Evolutionary conservation across 2,113 vertebrate species (phyloP).

Genomic region (Gallinago paraguaiae): DNA sequence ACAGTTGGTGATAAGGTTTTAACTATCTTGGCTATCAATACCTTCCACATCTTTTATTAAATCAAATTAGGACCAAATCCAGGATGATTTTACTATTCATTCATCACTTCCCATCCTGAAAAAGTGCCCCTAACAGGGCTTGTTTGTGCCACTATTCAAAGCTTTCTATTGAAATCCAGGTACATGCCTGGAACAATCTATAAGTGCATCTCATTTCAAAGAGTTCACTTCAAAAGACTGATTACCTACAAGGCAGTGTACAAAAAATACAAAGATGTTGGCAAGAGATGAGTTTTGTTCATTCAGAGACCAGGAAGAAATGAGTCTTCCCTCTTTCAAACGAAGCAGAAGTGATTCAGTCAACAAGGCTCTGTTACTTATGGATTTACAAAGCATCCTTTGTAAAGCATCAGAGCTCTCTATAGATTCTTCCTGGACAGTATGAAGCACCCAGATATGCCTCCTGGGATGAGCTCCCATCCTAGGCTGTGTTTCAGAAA

Average conservation of each 20-base stretch:
- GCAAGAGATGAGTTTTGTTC: neutral
- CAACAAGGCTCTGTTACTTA: neutral
- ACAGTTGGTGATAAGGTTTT: neutral
- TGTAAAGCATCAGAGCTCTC: neutral
- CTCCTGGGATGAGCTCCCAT: neutral
- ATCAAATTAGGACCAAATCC: neutral
- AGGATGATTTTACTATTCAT: neutral
- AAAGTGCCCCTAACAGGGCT: neutral
- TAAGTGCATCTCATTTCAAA: neutral
- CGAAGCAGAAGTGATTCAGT: neutral
- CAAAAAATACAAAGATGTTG: neutral
- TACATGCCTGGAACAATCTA: neutral
- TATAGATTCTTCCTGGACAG: neutral
- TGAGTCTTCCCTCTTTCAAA: neutral
- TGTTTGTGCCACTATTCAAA: neutral
- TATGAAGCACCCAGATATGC: neutral
- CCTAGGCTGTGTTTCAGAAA: neutral
- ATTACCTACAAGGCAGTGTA: neutral
- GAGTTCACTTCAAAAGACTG: neutral
- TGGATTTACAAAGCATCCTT: neutral
- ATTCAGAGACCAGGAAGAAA: neutral
- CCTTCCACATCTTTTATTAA: neutral
- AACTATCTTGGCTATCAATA: neutral
- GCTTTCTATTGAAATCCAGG: neutral
- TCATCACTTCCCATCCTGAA: neutral